phyloP scores from a whole-genome alignment of 2,113 vertebrate genomes.

The Miniopterus natalensis region DNA sequence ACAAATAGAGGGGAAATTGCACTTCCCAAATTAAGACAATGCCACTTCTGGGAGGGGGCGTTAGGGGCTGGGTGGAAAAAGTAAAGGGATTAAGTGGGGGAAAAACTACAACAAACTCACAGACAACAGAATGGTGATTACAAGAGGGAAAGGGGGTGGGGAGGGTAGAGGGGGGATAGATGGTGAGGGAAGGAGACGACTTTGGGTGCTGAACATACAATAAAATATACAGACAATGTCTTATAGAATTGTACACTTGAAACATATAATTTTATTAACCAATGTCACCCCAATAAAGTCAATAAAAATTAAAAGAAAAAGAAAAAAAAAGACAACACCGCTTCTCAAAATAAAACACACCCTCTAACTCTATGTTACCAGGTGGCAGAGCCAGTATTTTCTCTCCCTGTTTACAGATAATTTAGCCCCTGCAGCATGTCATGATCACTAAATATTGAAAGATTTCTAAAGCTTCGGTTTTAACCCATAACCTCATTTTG shows the following conservation, averaged over 20 bases:
- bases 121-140: background rate
- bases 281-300: background rate
- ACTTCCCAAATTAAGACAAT: slow-evolving; percentile 36
- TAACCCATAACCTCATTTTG: slow-evolving; percentile 81
- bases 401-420: slow-evolving; percentile 67
- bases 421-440: slow-evolving; percentile 65
- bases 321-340: background rate
- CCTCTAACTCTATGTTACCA: background rate
- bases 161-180: background rate
- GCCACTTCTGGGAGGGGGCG: background rate
- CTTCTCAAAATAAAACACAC: slow-evolving; percentile 49
- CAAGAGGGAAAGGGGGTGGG: background rate
- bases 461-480: slow-evolving; percentile 81
- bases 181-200: background rate
- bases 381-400: background rate
- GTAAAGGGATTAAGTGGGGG: background rate
- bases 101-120: background rate
- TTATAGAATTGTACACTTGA: background rate
- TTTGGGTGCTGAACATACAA: background rate
- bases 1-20: slow-evolving; percentile 43
- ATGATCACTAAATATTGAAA: slow-evolving; percentile 79
- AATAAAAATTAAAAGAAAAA: background rate
- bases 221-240: background rate
- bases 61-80: background rate
- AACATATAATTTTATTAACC: background rate